Base-by-base conservation (phyloP, 2,797 vertebrate species). In the Ceryle rudis region DNA sequence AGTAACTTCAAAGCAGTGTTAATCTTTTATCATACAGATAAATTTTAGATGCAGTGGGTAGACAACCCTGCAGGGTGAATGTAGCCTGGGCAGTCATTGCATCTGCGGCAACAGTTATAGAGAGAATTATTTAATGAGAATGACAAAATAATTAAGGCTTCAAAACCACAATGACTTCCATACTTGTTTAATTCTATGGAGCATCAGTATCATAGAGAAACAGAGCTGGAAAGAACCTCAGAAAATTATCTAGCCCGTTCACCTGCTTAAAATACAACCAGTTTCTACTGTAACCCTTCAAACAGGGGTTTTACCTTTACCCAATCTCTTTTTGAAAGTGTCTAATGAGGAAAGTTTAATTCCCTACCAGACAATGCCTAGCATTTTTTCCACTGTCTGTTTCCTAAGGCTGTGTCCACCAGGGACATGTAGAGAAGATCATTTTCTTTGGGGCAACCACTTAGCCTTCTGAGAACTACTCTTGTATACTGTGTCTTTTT, bases 1-100 rank as follows among this genome's bases (percentile, higher is more conserved):
- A 88, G 64, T 75, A 88, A 86, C 80, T 81, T 81, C 54, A 84
- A 86, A 95, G 54, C 31, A 37, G 39, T n/a, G 55, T 93, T 88
- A 90, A 89, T 95, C 28, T 83, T 95, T 86, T 28, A 79, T 77
- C 23, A 47, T 44, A 17, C 33, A 80, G 18, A 73, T 84, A 41
- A 91, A 93, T 96, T 93, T 90, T 90, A 39, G 46, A 64, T 91
- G 42, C 7, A 2, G 15, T 71, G 65, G 15, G 54, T 65, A 85
- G 78, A 77, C 41, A 31, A 70, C 15, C 86, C 70, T 65, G 16
- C 22, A n/a, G 22, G 12, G n/a, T 70, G 51, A 88, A 31, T 25
- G 35, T 62, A 58, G 46, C 13, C 35, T 42, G 71, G 33, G 87
- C 89, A 92, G 39, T 51, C 1, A 3, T 41, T 78, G 60, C 31